Base-by-base conservation (phyloP, 2,888 invertebrate genomes). In the Biston betularia region DNA sequence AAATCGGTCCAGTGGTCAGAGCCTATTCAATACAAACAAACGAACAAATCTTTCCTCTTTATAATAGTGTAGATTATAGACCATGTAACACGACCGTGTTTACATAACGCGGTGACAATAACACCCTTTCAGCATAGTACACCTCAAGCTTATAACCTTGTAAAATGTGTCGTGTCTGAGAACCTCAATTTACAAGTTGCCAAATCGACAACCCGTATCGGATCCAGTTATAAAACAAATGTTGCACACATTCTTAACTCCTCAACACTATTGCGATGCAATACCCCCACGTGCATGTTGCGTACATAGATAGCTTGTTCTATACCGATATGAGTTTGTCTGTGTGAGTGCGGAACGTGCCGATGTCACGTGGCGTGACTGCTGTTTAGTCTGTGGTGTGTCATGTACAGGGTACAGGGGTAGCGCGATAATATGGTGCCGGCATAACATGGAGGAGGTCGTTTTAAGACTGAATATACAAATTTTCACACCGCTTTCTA, bases 281-380 rank as follows among this genome's bases (percentile, higher is more conserved):
- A 14, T 46, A 4, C 34, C 5, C n/a, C 34, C 50, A 34, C 34
- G 34, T 50, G 12, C 34, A n/a, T 49, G 6, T 50, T 50, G 50
- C 50, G 34, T 34, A 50, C 50, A n/a, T 35, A 50, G 61, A 53
- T 53, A 52, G n/a, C n/a, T n/a, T n/a, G n/a, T n/a, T 9, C 35
- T 53, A 53, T 6, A 42, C 35, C 14, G 5, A 14, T 61, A 24
- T 53, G 35, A 24, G 3, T 14, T 54, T 12, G 50, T 12, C 24
- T 50, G 49, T 49, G 60, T 53, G 46, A 35, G 53, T 33, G 60
- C 49, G 49, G 49, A 63, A 49, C 63, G 63, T 56, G 63, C 24
- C 49, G 9, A 10, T 35, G 63, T 63, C 63, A 63, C 63, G 52
- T 53, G 52, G 38, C 52, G 15, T 38, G 9, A 11, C 38, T 53